Conservation (phyloP, 92 coral and sea anemone genomes). For the Blastomussa wellsi region DNA sequence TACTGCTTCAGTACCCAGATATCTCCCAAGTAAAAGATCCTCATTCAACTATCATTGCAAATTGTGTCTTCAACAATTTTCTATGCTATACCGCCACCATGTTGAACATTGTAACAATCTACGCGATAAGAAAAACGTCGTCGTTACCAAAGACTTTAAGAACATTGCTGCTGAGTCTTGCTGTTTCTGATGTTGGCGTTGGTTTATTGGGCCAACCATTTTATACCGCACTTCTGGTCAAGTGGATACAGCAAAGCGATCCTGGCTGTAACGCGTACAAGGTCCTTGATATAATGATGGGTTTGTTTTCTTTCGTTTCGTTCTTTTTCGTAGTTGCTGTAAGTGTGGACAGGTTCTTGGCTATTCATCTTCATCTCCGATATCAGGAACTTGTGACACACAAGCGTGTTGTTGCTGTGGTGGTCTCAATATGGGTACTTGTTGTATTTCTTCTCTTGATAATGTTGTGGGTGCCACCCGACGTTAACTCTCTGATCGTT, state of each 20-base stretch:
- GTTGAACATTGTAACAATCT: background rate
- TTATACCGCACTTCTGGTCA: background rate
- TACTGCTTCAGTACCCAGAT: background rate
- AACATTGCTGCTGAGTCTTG: constrained; percentile 5
- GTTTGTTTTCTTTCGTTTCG: background rate
- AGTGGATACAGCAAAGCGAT: background rate
- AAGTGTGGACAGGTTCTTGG: background rate
- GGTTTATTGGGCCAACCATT: background rate
- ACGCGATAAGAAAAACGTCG: background rate
- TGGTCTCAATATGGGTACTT: background rate
- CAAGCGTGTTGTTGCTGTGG: constrained; percentile 8
- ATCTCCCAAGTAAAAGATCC: background rate
- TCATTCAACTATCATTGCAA: background rate
- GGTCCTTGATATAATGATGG: background rate
- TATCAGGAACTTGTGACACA: background rate
- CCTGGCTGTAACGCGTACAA: background rate
- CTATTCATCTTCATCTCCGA: constrained; percentile 2
- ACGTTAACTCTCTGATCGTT: background rate
- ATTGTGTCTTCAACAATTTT: background rate
- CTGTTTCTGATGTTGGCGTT: background rate
- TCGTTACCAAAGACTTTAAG: background rate
- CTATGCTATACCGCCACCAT: background rate
- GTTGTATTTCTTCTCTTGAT: background rate
- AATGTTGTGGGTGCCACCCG: background rate
- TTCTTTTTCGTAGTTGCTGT: background rate